Base-by-base conservation (phyloP, 2,888 invertebrate species). In the Camponotus fellah region DNA sequence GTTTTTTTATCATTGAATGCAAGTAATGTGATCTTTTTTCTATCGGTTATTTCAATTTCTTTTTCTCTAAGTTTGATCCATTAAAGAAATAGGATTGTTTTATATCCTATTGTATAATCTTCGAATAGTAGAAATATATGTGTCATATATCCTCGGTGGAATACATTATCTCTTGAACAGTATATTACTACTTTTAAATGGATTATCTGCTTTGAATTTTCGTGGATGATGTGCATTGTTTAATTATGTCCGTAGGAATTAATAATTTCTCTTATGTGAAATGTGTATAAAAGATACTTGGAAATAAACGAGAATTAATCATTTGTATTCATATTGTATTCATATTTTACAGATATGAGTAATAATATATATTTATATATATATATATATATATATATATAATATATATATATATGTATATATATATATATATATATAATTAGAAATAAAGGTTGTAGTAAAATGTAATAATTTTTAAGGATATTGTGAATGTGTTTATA, bases 141-240 rank as follows among this genome's bases (percentile, higher is more conserved):
- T 26, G 3, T 56, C 6, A 53, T 40, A 56, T 3, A n/a, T 2
- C 1, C n/a, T n/a, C 17, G 21, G 5, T 26, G 10, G 43, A 66
- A 43, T 66, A 46, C 43, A 26, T 66, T 65, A 21, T n/a, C 43
- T 58, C 32, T 32, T 21, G 26, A 10, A 3, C 9, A n/a, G 32
- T 3, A 69, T 69, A 62, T 43, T 77, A 43, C 32, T 62, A 14
- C 56, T 2, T 69, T 58, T 69, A 37, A 37, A 56, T 53, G 8
- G 14, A 77, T 77, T 77, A 77, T 56, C 43, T 43, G 66, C 14
- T 14, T 68, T 17, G 56, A 58, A 77, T 32, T 77, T 77, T 58
- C 69, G 10, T 69, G 71, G 43, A 21, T 43, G 6, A 77, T 56
- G 40, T 34, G 40, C n/a, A 53, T 68, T 60, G 56, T 32, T 68